phyloP scores from a whole-genome alignment of 2,888 invertebrate species.

The Pardosa pseudoannulata region DNA sequence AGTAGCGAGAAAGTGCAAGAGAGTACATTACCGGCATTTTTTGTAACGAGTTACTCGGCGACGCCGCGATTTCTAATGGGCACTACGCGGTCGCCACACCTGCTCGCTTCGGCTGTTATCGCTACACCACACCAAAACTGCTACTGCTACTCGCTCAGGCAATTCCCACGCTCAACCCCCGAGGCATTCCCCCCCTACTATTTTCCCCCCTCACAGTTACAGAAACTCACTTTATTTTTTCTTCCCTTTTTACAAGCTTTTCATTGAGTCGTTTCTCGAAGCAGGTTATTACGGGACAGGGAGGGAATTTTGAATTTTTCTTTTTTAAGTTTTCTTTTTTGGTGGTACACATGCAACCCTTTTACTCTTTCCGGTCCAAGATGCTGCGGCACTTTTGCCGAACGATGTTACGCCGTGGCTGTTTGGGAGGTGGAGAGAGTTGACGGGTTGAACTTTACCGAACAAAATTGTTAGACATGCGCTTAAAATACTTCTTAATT shows the following conservation, averaged over 20 bases:
- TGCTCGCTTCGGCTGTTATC: conserved; percentile 5
- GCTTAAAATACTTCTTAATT: no score
- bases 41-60: no score
- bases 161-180: conserved; percentile 31
- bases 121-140: neutral
- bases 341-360: neutral
- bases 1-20: no score
- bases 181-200: conserved; percentile 22
- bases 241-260: conserved; percentile 21
- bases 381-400: neutral
- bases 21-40: no score
- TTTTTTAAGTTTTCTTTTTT: neutral
- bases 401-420: no score
- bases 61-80: no score
- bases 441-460: no score
- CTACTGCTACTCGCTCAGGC: conserved; percentile 11
- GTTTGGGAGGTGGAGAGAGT: no score
- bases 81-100: conserved; percentile 24
- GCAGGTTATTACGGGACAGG: conserved; percentile 18
- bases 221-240: neutral
- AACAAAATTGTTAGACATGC: no score
- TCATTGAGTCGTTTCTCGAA: conserved; percentile 14
- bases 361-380: conserved; percentile 21
- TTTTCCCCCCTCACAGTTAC: conserved; percentile 1
- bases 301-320: neutral